These are phyloP conservation scores for Syndactyla subalaris DNA, from an alignment of 2,797 vertebrate species.

Conservation along the genomic window DNA sequence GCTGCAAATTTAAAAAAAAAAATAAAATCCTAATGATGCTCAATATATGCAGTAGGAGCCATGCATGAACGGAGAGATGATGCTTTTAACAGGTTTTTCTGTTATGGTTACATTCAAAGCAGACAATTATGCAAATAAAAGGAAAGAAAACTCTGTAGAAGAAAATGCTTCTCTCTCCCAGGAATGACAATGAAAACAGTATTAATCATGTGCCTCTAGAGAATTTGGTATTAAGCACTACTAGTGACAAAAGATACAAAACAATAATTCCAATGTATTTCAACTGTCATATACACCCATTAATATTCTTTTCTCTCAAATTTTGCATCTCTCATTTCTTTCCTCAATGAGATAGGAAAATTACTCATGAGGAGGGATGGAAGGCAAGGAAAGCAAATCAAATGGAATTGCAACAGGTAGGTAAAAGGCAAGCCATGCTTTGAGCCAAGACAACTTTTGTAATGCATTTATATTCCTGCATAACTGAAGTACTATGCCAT, in stretches of 20 bases:
- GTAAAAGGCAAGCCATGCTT: not conserved
- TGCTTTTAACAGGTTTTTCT: not conserved
- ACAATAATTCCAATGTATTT: not conserved
- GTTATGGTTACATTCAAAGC: not conserved
- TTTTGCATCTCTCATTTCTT: not conserved
- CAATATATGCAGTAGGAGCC: not conserved
- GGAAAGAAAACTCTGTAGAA: not conserved
- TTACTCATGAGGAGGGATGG: not conserved
- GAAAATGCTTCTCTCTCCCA: not conserved
- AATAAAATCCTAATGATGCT: not conserved
- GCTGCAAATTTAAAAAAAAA: not conserved
- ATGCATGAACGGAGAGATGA: not conserved
- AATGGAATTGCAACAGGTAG: not conserved
- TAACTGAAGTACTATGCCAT: not conserved
- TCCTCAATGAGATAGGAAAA: not conserved
- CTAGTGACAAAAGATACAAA: not conserved
- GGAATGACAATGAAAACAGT: constrained; percentile 6
- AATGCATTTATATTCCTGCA: not conserved
- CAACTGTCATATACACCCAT: not conserved
- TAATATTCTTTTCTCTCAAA: not conserved
- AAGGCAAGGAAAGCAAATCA: not conserved
- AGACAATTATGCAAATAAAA: constrained; percentile 18
- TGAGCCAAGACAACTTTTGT: not conserved
- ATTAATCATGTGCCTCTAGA: not conserved
- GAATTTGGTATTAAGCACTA: not conserved